Percentiles rank a stretch among this genome's conserved stretches.
phyloP scores from a whole-genome alignment of 2,888 invertebrate genomes.

The Leistus spinibarbis region DNA sequence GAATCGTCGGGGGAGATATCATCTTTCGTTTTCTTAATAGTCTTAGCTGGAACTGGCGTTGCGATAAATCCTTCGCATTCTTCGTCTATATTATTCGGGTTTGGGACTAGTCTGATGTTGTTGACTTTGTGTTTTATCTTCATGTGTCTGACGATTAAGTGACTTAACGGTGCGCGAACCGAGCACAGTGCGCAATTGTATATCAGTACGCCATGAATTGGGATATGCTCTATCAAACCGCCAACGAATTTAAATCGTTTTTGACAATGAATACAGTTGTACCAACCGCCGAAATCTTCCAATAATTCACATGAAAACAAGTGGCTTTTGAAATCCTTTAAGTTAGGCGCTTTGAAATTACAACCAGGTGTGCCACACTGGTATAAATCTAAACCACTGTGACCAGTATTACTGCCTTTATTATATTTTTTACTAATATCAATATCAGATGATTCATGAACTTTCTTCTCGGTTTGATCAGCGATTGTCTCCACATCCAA shows the following conservation, averaged over 20 bases:
- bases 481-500: conserved; percentile 8
- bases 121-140: conserved; percentile 59
- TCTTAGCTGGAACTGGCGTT: conserved; percentile 50
- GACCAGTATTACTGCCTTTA: conserved; percentile 46
- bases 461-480: not conserved
- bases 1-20: conserved; percentile 5
- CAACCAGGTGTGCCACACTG: conserved; percentile 61
- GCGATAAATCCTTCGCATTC: conserved; percentile 60
- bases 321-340: conserved; percentile 55
- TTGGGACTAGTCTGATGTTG: conserved; percentile 56
- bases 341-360: conserved; percentile 51
- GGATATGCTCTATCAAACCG: conserved; percentile 64
- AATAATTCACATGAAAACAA: conserved; percentile 52
- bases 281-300: conserved; percentile 47
- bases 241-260: conserved; percentile 57
- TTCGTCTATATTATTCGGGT: conserved; percentile 57
- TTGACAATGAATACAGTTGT: conserved; percentile 61
- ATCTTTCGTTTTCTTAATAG: conserved; percentile 5
- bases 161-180: conserved; percentile 47
- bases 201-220: conserved; percentile 63
- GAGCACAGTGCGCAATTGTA: conserved; percentile 67
- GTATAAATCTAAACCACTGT: conserved; percentile 58
- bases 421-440: conserved; percentile 40
- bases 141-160: conserved; percentile 59
- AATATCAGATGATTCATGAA: conserved; percentile 28